These are phyloP conservation scores for Mesorhabditis spiculigera DNA, from an alignment of 2,888 invertebrate genomes.

Conservation along the genomic window DNA sequence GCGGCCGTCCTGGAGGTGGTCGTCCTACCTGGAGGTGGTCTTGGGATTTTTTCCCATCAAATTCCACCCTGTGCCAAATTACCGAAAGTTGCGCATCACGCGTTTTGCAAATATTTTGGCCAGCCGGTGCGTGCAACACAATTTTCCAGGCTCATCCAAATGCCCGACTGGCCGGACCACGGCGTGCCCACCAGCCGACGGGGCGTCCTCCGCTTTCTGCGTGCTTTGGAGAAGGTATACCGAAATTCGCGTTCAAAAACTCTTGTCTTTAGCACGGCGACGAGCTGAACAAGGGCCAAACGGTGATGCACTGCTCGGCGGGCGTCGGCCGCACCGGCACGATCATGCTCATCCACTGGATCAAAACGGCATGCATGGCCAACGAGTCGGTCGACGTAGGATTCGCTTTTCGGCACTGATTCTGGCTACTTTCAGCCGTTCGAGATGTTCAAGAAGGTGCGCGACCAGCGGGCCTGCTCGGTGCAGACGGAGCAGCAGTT, in stretches of 20 bases:
- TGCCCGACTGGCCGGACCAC: constrained; percentile 11
- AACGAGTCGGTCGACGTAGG: background rate
- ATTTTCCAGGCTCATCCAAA: constrained; percentile 8
- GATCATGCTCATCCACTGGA: constrained; percentile 10
- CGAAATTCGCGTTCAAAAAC: too few species aligned
- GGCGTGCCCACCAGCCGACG: background rate
- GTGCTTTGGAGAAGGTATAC: background rate
- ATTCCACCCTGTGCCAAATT: too few species aligned
- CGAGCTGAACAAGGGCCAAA: background rate
- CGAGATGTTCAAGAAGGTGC: constrained; percentile 10
- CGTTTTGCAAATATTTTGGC: too few species aligned
- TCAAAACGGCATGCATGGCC: constrained; percentile 8
- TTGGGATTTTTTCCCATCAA: too few species aligned
- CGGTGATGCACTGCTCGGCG: constrained; percentile 14
- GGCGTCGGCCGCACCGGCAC: constrained; percentile 8
- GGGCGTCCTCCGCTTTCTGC: constrained; percentile 8
- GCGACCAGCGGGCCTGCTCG: constrained; percentile 14
- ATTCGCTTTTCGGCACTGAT: background rate
- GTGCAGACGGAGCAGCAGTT: constrained; percentile 19
- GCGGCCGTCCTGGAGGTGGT: too few species aligned
- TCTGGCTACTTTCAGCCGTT: constrained; percentile 8
- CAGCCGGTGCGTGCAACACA: too few species aligned
- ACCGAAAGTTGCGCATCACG: too few species aligned
- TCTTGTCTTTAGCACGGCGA: too few species aligned
- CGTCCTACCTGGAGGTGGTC: too few species aligned